Conservation (phyloP, 1,140 invertebrate genomes). For the Drosophila erecta region DNA sequence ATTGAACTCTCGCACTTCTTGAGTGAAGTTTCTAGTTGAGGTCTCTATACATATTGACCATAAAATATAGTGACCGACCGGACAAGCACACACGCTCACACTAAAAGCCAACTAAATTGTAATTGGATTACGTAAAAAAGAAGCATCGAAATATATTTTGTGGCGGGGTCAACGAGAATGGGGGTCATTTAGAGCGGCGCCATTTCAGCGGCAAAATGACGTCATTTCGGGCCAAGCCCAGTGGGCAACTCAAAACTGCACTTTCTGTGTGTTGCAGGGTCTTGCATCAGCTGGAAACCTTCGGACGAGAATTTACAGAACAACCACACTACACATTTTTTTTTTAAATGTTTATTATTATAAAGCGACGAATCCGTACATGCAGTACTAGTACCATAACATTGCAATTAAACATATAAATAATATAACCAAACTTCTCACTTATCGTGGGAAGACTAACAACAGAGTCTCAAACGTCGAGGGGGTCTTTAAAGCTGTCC, state of each 20-base stretch:
- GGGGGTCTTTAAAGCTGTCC: no score
- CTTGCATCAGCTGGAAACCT: conserved; percentile 38
- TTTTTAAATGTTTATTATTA: no score
- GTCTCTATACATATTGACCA: conserved; percentile 14
- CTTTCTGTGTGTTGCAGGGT: conserved; percentile 37
- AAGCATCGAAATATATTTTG: conserved; percentile 21
- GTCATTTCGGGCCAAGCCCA: conserved; percentile 29
- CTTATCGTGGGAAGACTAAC: no score
- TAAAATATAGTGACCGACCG: conserved; percentile 24
- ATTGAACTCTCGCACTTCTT: conserved; percentile 40
- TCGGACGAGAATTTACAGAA: conserved; percentile 1
- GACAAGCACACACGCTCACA: background rate
- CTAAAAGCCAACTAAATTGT: conserved; percentile 34
- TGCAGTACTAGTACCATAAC: no score
- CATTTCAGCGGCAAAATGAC: conserved; percentile 39
- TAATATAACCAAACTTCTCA: no score
- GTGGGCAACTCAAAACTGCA: conserved; percentile 48
- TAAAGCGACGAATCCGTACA: no score
- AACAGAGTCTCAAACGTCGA: no score
- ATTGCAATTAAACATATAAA: no score
- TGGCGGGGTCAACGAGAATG: conserved; percentile 7
- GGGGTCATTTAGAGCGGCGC: conserved; percentile 23
- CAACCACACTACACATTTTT: conserved; percentile 3
- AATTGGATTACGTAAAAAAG: conserved; percentile 71
- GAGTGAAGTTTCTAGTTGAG: conserved; percentile 18